Evolutionary conservation across 2,797 vertebrate species (phyloP).

Genomic region (Typhlichthys subterraneus): DNA sequence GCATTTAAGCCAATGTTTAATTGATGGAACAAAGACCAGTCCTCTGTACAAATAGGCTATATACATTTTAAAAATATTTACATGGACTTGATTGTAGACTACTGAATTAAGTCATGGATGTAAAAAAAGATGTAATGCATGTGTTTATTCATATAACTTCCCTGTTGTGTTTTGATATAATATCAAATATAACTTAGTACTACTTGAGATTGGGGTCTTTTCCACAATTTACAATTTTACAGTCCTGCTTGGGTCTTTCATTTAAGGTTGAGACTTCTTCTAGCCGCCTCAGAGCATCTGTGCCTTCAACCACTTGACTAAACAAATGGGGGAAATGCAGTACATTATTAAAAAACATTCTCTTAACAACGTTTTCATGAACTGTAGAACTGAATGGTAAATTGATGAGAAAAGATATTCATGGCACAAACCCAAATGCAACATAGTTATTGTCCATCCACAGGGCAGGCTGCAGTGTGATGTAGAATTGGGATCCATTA

Average conservation of each 20-base stretch:
- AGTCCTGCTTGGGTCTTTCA: slow-evolving; percentile 81
- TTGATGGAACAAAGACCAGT: no score
- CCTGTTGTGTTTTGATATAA: no score
- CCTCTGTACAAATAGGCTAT: no score
- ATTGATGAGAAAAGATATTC: no score
- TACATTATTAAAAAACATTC: not conserved
- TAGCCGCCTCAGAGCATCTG: slow-evolving; percentile 79
- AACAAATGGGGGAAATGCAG: slow-evolving; percentile 10
- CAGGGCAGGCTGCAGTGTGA: slow-evolving; percentile 82
- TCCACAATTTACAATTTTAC: slow-evolving; percentile 81
- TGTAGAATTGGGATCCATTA: slow-evolving; percentile 90
- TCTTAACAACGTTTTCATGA: not conserved
- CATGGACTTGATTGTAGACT: no score
- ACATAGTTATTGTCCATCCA: slow-evolving; percentile 88
- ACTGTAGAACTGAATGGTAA: no score
- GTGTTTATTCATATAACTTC: no score
- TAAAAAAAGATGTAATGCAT: no score
- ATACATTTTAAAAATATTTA: no score
- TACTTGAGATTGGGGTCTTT: slow-evolving; percentile 11
- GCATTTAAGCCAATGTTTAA: no score
- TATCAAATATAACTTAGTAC: not conserved
- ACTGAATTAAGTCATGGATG: no score
- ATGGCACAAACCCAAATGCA: slow-evolving; percentile 87
- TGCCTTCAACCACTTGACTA: slow-evolving; percentile 87
- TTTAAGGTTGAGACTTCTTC: slow-evolving; percentile 79